Conservation (phyloP, 37 sponge, comb jelly and placozoan genomes). For the Cladorhizidae sp. region DNA sequence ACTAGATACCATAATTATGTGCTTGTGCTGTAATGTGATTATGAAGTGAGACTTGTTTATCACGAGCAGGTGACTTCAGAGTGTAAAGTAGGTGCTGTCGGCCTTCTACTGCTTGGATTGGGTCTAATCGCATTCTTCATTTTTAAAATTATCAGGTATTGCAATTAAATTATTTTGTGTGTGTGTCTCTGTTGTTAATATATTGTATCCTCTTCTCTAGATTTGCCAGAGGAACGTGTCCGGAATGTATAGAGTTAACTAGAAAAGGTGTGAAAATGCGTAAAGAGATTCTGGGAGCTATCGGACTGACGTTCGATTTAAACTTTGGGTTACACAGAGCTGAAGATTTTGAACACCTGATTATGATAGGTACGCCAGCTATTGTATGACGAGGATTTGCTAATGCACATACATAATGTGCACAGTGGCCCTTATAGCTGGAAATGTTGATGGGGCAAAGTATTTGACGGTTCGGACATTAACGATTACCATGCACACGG, state of each 20-base stretch:
- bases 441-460: no score
- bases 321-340: background rate
- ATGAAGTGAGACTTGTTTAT: no score
- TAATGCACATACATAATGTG: no score
- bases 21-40: no score
- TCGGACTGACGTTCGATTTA: background rate
- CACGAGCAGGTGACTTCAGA: conserved; percentile 35
- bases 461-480: no score
- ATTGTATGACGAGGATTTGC: no score
- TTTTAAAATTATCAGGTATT: conserved; percentile 53
- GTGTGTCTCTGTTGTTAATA: background rate
- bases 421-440: no score
- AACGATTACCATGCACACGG: no score
- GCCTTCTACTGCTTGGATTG: conserved; percentile 15
- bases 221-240: conserved; percentile 28
- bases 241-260: conserved; percentile 9
- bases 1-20: no score
- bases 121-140: conserved; percentile 20
- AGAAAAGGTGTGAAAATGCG: background rate
- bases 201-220: background rate
- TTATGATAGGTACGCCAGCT: conserved; percentile 43
- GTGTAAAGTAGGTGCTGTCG: conserved; percentile 8
- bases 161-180: background rate
- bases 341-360: conserved; percentile 29
- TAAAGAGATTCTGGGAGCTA: background rate